Percentiles rank a stretch among this genome's conserved stretches.
Evolutionary conservation across 2,113 vertebrate species (phyloP).

Genomic region (Redunca redunca): DNA sequence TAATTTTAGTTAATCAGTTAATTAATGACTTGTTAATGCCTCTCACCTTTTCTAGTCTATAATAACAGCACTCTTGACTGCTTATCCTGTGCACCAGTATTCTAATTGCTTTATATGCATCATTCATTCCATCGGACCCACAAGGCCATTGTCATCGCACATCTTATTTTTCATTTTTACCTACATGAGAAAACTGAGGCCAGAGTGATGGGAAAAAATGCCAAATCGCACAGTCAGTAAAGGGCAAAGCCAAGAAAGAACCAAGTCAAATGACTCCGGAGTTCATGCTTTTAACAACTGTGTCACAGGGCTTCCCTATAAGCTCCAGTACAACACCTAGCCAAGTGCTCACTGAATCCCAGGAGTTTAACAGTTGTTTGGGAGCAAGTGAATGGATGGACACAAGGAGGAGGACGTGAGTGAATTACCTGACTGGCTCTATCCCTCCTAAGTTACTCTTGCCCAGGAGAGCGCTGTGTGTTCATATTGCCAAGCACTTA

Average conservation of each 20-base stretch:
- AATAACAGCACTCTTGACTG: background rate
- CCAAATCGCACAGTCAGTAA: background rate
- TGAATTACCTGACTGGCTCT: background rate
- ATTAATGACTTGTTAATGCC: background rate
- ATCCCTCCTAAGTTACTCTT: background rate
- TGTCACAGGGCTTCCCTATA: rapidly evolving
- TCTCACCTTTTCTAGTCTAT: background rate
- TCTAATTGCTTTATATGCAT: background rate
- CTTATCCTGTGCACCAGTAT: rapidly evolving
- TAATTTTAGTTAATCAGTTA: background rate
- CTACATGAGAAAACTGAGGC: background rate
- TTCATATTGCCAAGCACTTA: background rate
- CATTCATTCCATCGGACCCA: background rate
- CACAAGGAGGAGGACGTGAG: background rate
- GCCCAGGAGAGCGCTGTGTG: background rate
- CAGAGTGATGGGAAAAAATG: background rate
- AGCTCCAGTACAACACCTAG: background rate
- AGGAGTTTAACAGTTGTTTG: too few species aligned
- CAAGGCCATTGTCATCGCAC: background rate
- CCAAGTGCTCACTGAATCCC: background rate
- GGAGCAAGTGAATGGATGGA: background rate
- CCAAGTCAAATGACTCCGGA: background rate
- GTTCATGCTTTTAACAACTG: background rate
- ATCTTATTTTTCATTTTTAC: background rate
- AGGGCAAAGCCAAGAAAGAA: background rate